phyloP scores from a whole-genome alignment of 2,888 invertebrate species.

The Anthophora plumipes region DNA sequence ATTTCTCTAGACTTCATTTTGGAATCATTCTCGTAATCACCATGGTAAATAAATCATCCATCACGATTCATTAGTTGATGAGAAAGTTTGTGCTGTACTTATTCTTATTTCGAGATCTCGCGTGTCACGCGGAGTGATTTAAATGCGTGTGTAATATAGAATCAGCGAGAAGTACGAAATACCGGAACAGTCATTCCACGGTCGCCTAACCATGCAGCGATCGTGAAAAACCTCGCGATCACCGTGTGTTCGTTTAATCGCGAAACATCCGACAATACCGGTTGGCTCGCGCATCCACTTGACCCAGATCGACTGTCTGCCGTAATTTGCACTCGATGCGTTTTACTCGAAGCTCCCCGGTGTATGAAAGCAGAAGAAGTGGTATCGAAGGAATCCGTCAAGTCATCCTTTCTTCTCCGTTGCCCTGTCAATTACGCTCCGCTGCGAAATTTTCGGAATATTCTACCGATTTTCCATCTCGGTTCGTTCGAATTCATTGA shows the following conservation, averaged over 20 bases:
- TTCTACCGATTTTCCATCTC: neutral
- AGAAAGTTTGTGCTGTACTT: constrained; percentile 3
- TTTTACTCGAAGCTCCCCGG: constrained; percentile 30
- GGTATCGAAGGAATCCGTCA: constrained; percentile 22
- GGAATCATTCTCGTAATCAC: no score
- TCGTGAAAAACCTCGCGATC: constrained; percentile 32
- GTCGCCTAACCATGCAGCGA: constrained; percentile 24
- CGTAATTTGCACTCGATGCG: constrained; percentile 74
- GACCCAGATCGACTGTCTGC: constrained; percentile 69
- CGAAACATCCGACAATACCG: constrained; percentile 50
- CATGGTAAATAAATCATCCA: constrained; percentile 4
- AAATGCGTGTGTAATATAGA: constrained; percentile 22
- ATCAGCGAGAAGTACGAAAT: constrained; percentile 2
- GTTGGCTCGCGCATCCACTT: constrained; percentile 45
- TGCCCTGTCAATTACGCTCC: neutral
- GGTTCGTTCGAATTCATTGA: neutral
- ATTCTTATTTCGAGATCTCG: constrained; percentile 14
- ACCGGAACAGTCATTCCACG: constrained; percentile 17
- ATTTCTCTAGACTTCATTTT: no score
- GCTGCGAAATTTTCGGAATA: neutral
- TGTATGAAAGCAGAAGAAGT: constrained; percentile 14
- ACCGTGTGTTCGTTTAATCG: constrained; percentile 68
- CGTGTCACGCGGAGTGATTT: constrained; percentile 21
- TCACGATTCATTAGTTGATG: neutral
- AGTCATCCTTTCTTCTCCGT: constrained; percentile 9